Conservation (phyloP, 2,888 invertebrate genomes). For the Deroplatys truncata region DNA sequence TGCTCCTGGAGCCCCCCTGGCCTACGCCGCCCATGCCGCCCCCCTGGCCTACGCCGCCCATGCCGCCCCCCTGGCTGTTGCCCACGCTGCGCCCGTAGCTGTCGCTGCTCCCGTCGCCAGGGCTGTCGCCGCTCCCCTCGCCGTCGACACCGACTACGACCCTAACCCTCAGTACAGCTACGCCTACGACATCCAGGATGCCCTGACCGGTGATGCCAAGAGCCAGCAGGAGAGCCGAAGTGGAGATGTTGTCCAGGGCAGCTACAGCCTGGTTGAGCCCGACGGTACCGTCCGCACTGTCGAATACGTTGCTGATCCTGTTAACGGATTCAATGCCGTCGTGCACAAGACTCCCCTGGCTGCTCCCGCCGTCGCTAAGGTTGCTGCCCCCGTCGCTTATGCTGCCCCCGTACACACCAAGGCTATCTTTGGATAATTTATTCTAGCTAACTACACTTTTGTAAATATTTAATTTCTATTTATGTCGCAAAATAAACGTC, state of each 20-base stretch:
- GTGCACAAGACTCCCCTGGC: conserved; percentile 22
- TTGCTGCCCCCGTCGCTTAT: conserved; percentile 18
- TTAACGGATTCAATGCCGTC: conserved; percentile 26
- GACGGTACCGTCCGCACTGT: conserved; percentile 27
- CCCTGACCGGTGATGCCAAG: conserved; percentile 30
- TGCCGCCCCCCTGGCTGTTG: conserved; percentile 15
- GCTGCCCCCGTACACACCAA: conserved; percentile 14
- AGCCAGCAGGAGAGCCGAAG: no score
- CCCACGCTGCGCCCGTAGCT: conserved; percentile 29
- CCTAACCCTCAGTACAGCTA: conserved; percentile 31
- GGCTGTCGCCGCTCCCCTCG: not conserved
- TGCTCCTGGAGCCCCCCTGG: conserved; percentile 20
- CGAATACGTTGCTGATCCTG: conserved; percentile 23
- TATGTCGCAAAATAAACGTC: no score
- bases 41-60: conserved; percentile 7
- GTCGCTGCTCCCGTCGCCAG: conserved; percentile 31
- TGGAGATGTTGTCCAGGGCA: no score
- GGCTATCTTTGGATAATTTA: not conserved
- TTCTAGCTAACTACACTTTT: no score
- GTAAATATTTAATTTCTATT: no score
- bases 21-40: conserved; percentile 13
- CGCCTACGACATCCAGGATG: conserved; percentile 29
- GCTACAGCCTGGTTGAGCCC: no score
- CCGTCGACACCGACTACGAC: conserved; percentile 30
- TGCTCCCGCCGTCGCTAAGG: conserved; percentile 23